Evolutionary conservation across 2,113 vertebrate species (phyloP), one percentile per base, ranked within the genome.

Genomic region (Neolamprologus cancellatus): DNA sequence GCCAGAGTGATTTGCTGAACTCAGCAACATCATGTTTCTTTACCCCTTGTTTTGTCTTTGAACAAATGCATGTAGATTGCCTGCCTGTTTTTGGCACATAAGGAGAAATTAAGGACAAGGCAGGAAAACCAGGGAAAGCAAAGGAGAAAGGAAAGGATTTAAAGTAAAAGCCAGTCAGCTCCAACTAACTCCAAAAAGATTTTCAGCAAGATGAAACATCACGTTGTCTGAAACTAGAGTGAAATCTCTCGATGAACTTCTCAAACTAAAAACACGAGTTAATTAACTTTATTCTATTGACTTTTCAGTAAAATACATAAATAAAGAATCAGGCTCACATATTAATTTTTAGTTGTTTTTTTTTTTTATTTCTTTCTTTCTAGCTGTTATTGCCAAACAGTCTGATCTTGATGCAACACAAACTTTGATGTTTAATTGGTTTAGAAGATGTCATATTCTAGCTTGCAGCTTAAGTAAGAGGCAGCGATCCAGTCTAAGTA

Each of bases 361-460:
- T 44, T 41, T 46, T 46, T 0, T 14, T 7, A 41, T 57, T 88
- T 84, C 3, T 53, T 59, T 80, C 52, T 79, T 20, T 69, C 48
- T 53, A 20, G 69, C 44, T 57, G 69, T 87, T 84, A 44, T 82
- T 91, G 79, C 76, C 78, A 91, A 88, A 89, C 83, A 74, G 57
- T 34, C 89, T 48, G 74, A 87, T 90, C 87, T 87, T 81, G 82
- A 89, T 57, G 54, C 82, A 82, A 55, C 14, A 4, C 52, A 89
- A 89, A 91, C 89, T 91, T 90, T 89, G 81, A 93, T 93, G 83
- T 93, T 92, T 94, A 94, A 93, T 94, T 94, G 92, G 88, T 94
- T 92, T 84, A 81, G 90, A 88, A 93, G 88, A 90, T 92, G 88
- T 88, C 89, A 90, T 50, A 85, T 91, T 84, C 69, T 79, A 61